A percentile compares a stretch with the other conserved stretches of the same genome.
Evolutionary conservation across 2,888 invertebrate species (phyloP).

Genomic region (Ophraella communa): DNA sequence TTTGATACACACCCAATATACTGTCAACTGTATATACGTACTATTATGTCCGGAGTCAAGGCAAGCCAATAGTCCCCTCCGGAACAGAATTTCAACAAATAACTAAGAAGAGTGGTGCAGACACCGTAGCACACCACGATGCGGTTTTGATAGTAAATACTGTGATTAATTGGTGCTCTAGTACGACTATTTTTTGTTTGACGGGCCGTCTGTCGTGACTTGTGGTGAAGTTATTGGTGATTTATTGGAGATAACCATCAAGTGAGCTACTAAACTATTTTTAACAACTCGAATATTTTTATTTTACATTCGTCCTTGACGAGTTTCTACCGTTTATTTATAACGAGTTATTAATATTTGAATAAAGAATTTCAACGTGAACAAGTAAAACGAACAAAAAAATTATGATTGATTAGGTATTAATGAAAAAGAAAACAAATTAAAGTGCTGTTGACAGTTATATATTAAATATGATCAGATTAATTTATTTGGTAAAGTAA

Average conservation of each 20-base stretch:
- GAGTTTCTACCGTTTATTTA: too few relatives aligned
- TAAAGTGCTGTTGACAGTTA: too few relatives aligned
- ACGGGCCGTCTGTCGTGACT: background rate
- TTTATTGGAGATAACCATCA: background rate
- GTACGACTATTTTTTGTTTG: slow-evolving; percentile 3
- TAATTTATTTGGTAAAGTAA: too few relatives aligned
- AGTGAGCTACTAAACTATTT: background rate
- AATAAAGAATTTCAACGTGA: too few relatives aligned
- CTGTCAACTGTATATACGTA: too few relatives aligned
- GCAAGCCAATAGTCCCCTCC: slow-evolving; percentile 23
- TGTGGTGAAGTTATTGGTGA: background rate
- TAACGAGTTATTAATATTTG: too few relatives aligned
- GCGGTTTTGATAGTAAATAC: slow-evolving; percentile 15
- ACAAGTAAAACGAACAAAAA: too few relatives aligned
- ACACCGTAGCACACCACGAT: slow-evolving; percentile 9
- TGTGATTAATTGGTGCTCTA: slow-evolving; percentile 4
- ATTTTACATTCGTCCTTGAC: too few relatives aligned
- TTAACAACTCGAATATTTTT: too few relatives aligned
- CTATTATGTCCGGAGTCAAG: slow-evolving; percentile 25
- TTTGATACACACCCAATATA: background rate
- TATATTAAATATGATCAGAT: too few relatives aligned
- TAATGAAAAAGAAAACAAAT: too few relatives aligned
- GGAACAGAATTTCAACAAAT: slow-evolving; percentile 1
- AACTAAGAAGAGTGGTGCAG: slow-evolving; percentile 6
- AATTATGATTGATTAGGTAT: too few relatives aligned